Conservation (phyloP, 1,140 invertebrate species). For the Cecropterus lyciades region DNA sequence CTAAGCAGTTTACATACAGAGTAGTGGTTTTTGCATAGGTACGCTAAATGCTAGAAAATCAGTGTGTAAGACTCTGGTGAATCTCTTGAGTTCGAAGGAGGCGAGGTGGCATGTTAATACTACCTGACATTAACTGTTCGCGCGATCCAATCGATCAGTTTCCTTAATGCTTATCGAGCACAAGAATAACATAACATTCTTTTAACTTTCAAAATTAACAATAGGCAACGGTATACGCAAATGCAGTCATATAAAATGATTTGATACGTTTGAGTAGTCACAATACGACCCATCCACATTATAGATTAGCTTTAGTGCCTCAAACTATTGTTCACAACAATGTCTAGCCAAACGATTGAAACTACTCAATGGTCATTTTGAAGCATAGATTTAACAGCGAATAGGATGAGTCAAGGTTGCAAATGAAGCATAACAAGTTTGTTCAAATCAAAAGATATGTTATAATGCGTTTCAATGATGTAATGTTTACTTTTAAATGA, state of each 20-base stretch:
- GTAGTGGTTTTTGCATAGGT: too few relatives aligned
- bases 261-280: constrained; percentile 34
- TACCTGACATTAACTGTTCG: too few relatives aligned
- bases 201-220: constrained; percentile 4
- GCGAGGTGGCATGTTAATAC: too few relatives aligned
- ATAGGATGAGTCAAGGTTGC: not conserved
- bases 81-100: too few relatives aligned
- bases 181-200: not conserved
- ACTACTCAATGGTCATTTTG: not conserved
- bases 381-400: not conserved
- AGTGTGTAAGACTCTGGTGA: too few relatives aligned
- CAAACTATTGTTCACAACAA: constrained; percentile 8
- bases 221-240: not conserved
- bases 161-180: too few relatives aligned
- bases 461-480: not conserved
- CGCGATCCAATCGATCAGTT: too few relatives aligned
- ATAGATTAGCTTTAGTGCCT: not conserved
- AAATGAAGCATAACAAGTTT: constrained; percentile 14
- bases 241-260: constrained; percentile 30
- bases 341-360: constrained; percentile 2
- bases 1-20: too few relatives aligned
- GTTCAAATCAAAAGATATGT: not conserved
- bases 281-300: constrained; percentile 24
- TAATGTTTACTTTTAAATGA: too few relatives aligned
- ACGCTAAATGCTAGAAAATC: too few relatives aligned